Evolutionary conservation across 2,797 vertebrate genomes (phyloP), one percentile per base, ranked within the genome.

Genomic region (Podarcis siculus): DNA sequence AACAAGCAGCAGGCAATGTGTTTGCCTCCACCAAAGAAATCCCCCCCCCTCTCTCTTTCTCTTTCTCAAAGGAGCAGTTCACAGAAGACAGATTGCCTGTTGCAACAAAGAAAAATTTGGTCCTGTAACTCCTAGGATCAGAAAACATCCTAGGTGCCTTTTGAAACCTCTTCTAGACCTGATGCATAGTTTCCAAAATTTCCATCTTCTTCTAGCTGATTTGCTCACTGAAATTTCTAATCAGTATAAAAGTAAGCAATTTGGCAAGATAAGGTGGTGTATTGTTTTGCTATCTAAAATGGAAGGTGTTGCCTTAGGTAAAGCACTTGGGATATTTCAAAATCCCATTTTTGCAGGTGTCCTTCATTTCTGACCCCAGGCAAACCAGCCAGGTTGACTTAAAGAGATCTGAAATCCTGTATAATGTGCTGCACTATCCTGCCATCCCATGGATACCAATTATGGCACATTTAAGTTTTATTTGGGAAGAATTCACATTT

Each of bases 101-200:
- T 3, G 5, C 25, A 12, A 21, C 71, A 80, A 87, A 86, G 42
- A 8, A 90, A 86, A 88, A 61, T 79, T 86, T 89, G 17, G 85
- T 32, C 64, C 76, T 90, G 21, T 72, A 88, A 85, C 89, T 94
- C 64, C 37, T 8, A 91, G 88, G 30, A 78, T 6, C 89, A 49
- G 55, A 80, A 75, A 90, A 93, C 85, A 39, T 86, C 91, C 86
- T 67, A 90, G 2, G 82, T 77, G 86, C 19, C 64, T 39, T 94
- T 90, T 76, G 77, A 88, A 58, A 35, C 86, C 83, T 93, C 88
- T 95, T 95, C 92, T 92, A 90, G 93, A 77, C 23, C 35, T 81
- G 90, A 85, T 90, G 83, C 90, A 91, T 23, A 55, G 37, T 86
- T 94, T 94, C 79, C 86, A 90, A 92, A 95, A 95, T 86, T 78